Evolutionary conservation across 2,888 invertebrate genomes (phyloP), one percentile per base, ranked within the genome.

Genomic region (Heliconius hortense): DNA sequence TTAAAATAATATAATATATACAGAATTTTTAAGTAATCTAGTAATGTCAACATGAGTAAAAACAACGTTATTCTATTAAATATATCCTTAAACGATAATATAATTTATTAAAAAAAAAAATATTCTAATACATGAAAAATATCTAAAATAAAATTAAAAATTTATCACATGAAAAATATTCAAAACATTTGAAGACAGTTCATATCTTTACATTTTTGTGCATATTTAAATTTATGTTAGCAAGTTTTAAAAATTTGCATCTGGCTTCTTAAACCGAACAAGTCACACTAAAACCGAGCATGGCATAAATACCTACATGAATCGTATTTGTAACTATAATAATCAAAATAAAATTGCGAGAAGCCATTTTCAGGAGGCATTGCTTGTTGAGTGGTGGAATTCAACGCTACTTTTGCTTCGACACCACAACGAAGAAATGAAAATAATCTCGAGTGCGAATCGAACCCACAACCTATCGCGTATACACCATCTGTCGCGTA

Each of bases 281-380:
- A 31, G 68, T 68, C 62, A 69, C 68, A 71, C 76, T 81, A 81
- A 80, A 80, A 81, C 82, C 83, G 82, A 84, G 83, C 84, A 82
- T 81, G 84, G 80, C 80, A 85, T 85, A 85, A 86, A 87, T 56
- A 43, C 15, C 43, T 15, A n/a, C n/a, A n/a, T 56, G 53, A 21
- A n/a, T 56, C n/a, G 53, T 56, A 10, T 21, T 56, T 56, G 1
- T 7, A 18, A 24, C 10, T n/a, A 59, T 59, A 59, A 59, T 24
- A 24, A 26, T 59, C 59, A 59, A 59, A 59, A 59, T 59, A 59
- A 59, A 59, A 26, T 24, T 60, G 26, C 24, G 10, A 35, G 10
- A 24, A 60, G 24, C 59, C 64, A 64, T 64, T 35, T 4, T 35
- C 5, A n/a, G 43, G 15, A 43, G 43, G 15, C 43, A 43, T 43